These are phyloP conservation scores for Rhagoletis zephyria DNA, from an alignment of 1,140 invertebrate species.

Conservation along the genomic window DNA sequence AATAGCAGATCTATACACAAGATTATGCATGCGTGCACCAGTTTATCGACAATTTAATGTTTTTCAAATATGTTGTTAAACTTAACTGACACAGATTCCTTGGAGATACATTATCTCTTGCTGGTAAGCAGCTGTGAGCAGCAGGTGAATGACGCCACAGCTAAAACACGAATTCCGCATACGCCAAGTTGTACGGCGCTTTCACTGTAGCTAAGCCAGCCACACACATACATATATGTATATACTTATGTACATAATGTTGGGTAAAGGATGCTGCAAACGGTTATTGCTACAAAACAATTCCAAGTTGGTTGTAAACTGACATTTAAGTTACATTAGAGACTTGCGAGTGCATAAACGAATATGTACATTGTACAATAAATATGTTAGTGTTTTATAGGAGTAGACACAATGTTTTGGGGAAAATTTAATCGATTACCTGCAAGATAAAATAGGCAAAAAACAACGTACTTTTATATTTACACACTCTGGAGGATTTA, in stretches of 20 bases:
- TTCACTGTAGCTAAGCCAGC: background rate
- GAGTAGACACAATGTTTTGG: too few species aligned
- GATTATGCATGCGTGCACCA: background rate
- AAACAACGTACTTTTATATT: too few species aligned
- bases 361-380: background rate
- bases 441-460: background rate
- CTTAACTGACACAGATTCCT: constrained; percentile 40
- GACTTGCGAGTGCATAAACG: background rate
- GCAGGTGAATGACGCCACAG: background rate
- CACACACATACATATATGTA: background rate
- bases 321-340: constrained; percentile 7
- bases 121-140: background rate
- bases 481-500: too few species aligned
- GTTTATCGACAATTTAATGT: constrained; percentile 19
- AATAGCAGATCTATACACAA: background rate
- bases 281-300: background rate
- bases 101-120: constrained; percentile 35
- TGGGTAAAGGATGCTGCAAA: background rate
- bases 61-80: constrained; percentile 20
- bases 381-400: background rate
- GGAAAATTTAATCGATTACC: background rate
- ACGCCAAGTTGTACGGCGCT: background rate
- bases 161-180: background rate
- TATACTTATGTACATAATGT: background rate
- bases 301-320: background rate